phyloP scores from a whole-genome alignment of 2,113 vertebrate species.

The Zapus hudsonius region DNA sequence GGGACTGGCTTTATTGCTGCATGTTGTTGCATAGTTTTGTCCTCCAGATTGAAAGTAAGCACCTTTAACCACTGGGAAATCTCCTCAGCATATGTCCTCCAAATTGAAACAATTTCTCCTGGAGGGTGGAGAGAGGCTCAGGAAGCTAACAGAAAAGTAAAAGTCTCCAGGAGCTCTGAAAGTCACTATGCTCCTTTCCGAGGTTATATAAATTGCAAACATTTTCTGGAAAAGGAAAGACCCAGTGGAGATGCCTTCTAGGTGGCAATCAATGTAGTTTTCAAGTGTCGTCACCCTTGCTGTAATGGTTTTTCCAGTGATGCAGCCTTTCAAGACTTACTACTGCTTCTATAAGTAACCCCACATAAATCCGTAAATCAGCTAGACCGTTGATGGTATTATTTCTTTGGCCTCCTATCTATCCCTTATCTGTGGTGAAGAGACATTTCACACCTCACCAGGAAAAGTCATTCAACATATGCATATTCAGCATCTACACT shows the following conservation, averaged over 20 bases:
- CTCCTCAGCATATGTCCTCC: not conserved
- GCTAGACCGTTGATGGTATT: not conserved
- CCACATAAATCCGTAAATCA: too few relatives aligned
- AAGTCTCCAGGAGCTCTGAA: not conserved
- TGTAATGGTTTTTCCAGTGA: too few relatives aligned
- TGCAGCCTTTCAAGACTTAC: too few relatives aligned
- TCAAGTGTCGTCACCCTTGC: too few relatives aligned
- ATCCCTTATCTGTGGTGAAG: not conserved
- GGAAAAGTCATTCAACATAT: not conserved
- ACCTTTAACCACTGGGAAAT: too few relatives aligned
- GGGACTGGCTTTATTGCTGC: not conserved
- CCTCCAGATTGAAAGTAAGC: not conserved
- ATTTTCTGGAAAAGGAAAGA: too few relatives aligned
- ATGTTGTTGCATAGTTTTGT: not conserved
- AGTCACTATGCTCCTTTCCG: too few relatives aligned
- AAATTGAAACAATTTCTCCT: not conserved
- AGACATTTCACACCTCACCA: not conserved
- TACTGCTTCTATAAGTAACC: not conserved
- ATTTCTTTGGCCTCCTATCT: not conserved
- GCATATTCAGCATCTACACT: not conserved
- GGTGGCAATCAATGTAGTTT: too few relatives aligned
- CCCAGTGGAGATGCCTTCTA: too few relatives aligned
- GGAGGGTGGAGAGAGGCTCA: not conserved
- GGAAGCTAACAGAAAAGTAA: not conserved
- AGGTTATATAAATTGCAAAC: too few relatives aligned